Base-by-base conservation (phyloP, 92 coral and sea anemone species). In the Pocillopora meandrina region DNA sequence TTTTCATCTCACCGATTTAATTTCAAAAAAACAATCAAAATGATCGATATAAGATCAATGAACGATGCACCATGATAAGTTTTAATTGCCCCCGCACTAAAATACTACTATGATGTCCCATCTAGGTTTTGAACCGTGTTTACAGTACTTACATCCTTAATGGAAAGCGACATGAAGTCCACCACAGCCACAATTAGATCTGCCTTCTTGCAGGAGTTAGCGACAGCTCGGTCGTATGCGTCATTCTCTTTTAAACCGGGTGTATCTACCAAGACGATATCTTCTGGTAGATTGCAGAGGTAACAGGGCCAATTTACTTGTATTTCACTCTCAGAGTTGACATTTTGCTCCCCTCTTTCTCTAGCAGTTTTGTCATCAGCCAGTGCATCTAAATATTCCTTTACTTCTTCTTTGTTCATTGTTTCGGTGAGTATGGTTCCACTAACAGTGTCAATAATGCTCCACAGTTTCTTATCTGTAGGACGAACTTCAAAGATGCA, bases 161-260 rank as follows among this genome's bases (percentile, higher is more conserved):
- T n/a, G n/a, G 21, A 14, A 5, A 65, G 79, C 1, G 21, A 12
- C 65, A 3, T 26, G 15, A 15, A 10, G 1, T 56, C 65, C 65
- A 75, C 23, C 57, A 75, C 79, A 57, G 79, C 79, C 21, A 75
- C 79, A 75, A 56, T 58, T 58, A 75, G 23, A 9, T 75, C 66
- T 26, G 79, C 66, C 16, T 26, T 26, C 16, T 75, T 15, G 79
- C 79, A 75, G 2, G 65, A 23, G 11, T 75, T 3, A 3, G 2
- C 56, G 47, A 75, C 55, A 56, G 56, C 21, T 23, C 56, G 9
- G 55, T 13, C 5, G 79, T 1, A 8, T 12, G 14, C 31, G 0
- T 5, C 18, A 5, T 14, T 13, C 79, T 56, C 49, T 0, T 65
- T 65, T 20, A 26, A 56, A 58, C 79, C 79, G 12, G 79, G 79